phyloP scores from a whole-genome alignment of 1,140 invertebrate species.

The Asobara japonica region DNA sequence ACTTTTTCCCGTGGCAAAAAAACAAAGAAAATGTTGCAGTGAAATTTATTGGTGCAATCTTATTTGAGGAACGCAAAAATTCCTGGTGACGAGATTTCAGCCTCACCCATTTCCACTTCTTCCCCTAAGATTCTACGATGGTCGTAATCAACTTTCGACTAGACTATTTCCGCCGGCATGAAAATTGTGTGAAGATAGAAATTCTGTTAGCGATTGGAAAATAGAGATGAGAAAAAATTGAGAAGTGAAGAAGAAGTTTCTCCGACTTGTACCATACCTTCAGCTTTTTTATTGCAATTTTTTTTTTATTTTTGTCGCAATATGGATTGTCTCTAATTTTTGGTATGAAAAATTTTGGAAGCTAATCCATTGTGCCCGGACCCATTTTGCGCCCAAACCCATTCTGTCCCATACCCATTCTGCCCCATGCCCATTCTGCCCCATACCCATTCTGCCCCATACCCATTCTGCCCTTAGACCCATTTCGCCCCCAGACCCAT shows the following conservation, averaged over 20 bases:
- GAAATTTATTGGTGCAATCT: slow-evolving; percentile 19
- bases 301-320: too few relatives aligned
- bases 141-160: slow-evolving; percentile 16
- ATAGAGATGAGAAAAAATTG: background rate
- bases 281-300: too few relatives aligned
- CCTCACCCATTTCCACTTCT: background rate
- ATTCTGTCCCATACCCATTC: too few relatives aligned
- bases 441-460: too few relatives aligned
- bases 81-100: slow-evolving; percentile 1
- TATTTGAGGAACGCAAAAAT: background rate
- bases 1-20: background rate
- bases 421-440: too few relatives aligned
- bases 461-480: too few relatives aligned
- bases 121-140: background rate
- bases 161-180: background rate
- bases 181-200: background rate
- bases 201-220: background rate
- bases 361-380: too few relatives aligned
- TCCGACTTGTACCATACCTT: too few relatives aligned
- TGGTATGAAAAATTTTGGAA: too few relatives aligned
- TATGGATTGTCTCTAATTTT: too few relatives aligned
- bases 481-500: too few relatives aligned
- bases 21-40: background rate
- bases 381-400: too few relatives aligned
- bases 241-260: background rate